phyloP scores from a whole-genome alignment of 2,113 vertebrate genomes.

The Sphyrna mokarran region DNA sequence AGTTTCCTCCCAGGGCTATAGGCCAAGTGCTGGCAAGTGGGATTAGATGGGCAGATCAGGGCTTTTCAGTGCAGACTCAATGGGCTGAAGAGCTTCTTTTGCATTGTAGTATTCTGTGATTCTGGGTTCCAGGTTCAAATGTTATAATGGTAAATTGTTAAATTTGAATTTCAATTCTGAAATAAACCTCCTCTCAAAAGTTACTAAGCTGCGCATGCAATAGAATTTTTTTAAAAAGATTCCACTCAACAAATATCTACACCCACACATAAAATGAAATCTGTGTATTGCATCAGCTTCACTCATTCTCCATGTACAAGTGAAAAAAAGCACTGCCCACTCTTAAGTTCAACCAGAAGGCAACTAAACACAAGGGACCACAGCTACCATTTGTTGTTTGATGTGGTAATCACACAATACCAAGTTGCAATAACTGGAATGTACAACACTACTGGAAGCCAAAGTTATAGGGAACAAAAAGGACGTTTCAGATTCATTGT shows the following conservation, averaged over 20 bases:
- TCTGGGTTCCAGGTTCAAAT: no score
- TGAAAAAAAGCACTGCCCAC: neutral
- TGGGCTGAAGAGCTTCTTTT: no score
- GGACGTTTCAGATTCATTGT: slow-evolving; percentile 1
- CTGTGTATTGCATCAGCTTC: neutral
- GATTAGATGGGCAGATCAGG: no score
- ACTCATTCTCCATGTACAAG: neutral
- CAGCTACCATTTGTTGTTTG: slow-evolving; percentile 35
- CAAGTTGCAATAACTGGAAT: slow-evolving; percentile 29
- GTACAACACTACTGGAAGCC: slow-evolving; percentile 28
- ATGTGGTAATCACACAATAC: slow-evolving; percentile 35
- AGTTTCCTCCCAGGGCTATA: no score
- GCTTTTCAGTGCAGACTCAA: no score
- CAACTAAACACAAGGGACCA: slow-evolving; percentile 33
- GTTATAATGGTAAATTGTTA: no score
- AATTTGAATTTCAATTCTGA: no score
- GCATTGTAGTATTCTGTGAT: no score
- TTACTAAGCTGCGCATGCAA: neutral
- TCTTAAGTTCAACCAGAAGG: slow-evolving; percentile 27
- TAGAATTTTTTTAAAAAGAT: neutral
- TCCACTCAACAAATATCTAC: neutral
- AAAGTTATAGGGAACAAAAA: slow-evolving; percentile 14
- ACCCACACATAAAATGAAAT: neutral
- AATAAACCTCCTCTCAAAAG: neutral
- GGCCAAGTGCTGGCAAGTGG: no score